Percentiles rank a stretch among this genome's conserved stretches.
phyloP scores from a whole-genome alignment of 2,797 vertebrate genomes.

The Sebastiscus albofasciatus region DNA sequence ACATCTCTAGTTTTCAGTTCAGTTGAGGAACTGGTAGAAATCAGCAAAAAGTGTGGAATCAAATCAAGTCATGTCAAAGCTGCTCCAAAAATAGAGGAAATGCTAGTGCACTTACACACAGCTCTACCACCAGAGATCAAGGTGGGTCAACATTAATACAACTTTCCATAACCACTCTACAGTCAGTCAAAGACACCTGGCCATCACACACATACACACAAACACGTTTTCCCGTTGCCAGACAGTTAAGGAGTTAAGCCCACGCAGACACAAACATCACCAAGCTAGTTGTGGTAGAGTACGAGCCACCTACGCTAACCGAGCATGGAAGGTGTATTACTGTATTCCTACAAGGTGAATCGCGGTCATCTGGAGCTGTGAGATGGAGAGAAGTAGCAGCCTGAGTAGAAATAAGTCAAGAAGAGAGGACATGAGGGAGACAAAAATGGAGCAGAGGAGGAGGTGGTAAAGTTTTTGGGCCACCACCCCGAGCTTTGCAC shows the following conservation, averaged over 20 bases:
- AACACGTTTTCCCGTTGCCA: not conserved
- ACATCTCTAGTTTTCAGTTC: not conserved
- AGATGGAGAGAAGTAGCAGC: not conserved
- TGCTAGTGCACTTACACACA: not conserved
- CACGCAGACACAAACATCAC: not conserved
- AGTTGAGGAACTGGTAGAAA: not conserved
- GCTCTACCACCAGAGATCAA: not conserved
- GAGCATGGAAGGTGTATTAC: not conserved
- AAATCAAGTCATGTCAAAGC: not conserved
- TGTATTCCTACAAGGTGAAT: not conserved
- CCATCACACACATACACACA: not conserved
- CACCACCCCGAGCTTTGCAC: slow-evolving; percentile 24
- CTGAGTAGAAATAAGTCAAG: not conserved
- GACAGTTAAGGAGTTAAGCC: not conserved
- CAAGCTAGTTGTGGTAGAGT: not conserved
- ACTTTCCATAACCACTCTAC: no score
- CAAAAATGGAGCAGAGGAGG: slow-evolving; percentile 1
- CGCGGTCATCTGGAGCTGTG: not conserved
- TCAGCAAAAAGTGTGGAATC: not conserved
- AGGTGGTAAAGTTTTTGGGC: not conserved
- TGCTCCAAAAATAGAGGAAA: not conserved
- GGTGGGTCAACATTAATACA: not conserved
- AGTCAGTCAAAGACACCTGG: not conserved
- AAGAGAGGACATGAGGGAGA: not conserved
- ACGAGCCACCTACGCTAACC: not conserved